Evolutionary conservation across 2,797 vertebrate genomes (phyloP).

Genomic region (Scolopax rusticola): DNA sequence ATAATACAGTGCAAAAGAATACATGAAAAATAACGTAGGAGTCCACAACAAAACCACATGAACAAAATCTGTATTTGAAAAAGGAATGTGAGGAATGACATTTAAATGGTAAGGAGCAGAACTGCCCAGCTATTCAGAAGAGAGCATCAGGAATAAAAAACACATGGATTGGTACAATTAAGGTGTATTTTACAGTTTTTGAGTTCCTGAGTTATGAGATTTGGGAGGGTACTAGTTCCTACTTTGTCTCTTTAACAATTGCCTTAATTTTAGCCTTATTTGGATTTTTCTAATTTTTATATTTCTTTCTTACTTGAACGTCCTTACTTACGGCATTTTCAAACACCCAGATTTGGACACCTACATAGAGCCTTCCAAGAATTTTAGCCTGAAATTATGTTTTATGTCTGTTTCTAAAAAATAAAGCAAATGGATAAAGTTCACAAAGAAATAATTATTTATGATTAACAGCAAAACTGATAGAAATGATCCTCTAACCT

Average conservation of each 20-base stretch:
- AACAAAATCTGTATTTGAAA: background rate
- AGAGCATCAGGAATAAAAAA: background rate
- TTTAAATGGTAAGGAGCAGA: background rate
- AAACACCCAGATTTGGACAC: background rate
- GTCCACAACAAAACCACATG: background rate
- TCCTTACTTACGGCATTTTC: background rate
- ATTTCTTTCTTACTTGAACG: background rate
- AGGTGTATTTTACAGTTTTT: background rate
- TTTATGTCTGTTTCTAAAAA: background rate
- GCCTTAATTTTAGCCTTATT: background rate
- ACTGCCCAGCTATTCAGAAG: background rate
- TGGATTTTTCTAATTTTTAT: background rate
- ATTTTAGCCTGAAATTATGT: background rate
- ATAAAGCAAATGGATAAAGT: background rate
- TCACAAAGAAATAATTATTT: background rate
- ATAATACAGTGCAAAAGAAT: background rate
- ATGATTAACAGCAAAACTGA: background rate
- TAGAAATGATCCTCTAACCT: background rate
- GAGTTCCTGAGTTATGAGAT: background rate
- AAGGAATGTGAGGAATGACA: background rate
- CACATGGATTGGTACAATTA: background rate
- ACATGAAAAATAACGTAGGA: background rate
- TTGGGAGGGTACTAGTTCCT: background rate
- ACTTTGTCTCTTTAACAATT: background rate
- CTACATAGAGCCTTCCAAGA: background rate